Evolutionary conservation across 2,888 invertebrate species (phyloP), one percentile per base, ranked within the genome.

Genomic region (Nomada hirtipes): DNA sequence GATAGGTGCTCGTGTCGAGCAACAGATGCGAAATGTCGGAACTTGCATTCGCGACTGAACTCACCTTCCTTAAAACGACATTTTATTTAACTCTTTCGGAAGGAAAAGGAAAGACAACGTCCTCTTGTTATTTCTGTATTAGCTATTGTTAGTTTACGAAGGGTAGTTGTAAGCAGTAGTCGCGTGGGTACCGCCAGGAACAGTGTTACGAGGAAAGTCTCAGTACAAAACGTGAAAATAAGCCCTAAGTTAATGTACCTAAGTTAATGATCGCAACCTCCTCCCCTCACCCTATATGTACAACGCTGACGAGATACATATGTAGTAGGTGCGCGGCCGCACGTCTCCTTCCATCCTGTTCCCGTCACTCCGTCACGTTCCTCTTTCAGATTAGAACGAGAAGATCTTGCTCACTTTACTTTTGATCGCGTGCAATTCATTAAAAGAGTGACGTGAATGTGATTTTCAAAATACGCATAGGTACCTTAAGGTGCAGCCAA

Each of bases 171-270:
- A 60, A 64, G 63, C 57, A 78, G 60, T 59, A 70, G 67, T 64
- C 72, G 64, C 73, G 72, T 26, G 57, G 73, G 60, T 65, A 57
- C 60, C 61, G 73, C 52, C 77, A 26, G 74, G 36, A 65, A 71
- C 70, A 72, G 57, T 76, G 75, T 72, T 75, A 76, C 75, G 74
- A 82, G 78, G 50, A 77, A 83, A 75, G 80, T 78, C 82, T 86
- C 88, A 88, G 88, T 88, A 88, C 88, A 88, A 88, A 60, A 88
- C 84, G 76, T 84, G 82, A 85, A 79, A 82, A 80, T 86, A 86
- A 80, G 84, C 65, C 81, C 77, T 84, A 80, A 86, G 82, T 84
- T 87, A 83, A 81, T 55, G 78, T 85, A 86, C 71, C 77, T 83
- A 77, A 88, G 77, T 79, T 86, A 78, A 82, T 47, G 53, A 44